These are phyloP conservation scores for Poecile montanus DNA, from an alignment of 2,797 vertebrate genomes.

Conservation along the genomic window DNA sequence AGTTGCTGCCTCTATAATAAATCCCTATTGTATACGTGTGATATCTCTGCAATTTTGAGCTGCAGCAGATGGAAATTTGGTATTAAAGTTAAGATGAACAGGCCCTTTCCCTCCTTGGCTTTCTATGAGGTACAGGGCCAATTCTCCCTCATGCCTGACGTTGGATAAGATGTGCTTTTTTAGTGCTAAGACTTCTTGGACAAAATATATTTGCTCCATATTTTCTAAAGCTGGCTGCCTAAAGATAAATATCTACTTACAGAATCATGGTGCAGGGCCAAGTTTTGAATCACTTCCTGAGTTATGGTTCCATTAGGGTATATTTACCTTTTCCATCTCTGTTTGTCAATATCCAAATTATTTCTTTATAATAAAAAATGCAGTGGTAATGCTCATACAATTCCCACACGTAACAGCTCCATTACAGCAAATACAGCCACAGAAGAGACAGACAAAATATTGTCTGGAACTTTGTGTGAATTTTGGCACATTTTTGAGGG, in stretches of 20 bases:
- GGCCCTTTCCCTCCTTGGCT: not conserved
- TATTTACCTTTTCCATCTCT: not conserved
- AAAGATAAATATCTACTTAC: not conserved
- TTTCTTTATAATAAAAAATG: not conserved
- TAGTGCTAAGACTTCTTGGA: not conserved
- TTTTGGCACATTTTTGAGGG: not conserved
- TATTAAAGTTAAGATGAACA: constrained; percentile 18
- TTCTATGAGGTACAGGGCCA: not conserved
- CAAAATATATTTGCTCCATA: not conserved
- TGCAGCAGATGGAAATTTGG: constrained; percentile 48
- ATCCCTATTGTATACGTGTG: constrained; percentile 25
- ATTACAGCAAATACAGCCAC: not conserved
- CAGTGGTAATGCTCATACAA: not conserved
- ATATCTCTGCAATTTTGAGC: constrained; percentile 42
- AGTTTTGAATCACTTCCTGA: not conserved
- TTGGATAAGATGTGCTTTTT: not conserved
- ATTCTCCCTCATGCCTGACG: constrained; percentile 4
- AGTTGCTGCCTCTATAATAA: constrained; percentile 57
- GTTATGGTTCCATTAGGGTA: not conserved
- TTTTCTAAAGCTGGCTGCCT: constrained; percentile 9
- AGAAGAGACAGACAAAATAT: not conserved
- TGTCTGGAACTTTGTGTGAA: not conserved
- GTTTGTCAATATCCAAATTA: not conserved
- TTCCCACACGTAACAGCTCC: not conserved
- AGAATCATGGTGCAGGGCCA: not conserved